phyloP scores from a whole-genome alignment of 2,888 invertebrate species.

The Chromoteleia sp. region DNA sequence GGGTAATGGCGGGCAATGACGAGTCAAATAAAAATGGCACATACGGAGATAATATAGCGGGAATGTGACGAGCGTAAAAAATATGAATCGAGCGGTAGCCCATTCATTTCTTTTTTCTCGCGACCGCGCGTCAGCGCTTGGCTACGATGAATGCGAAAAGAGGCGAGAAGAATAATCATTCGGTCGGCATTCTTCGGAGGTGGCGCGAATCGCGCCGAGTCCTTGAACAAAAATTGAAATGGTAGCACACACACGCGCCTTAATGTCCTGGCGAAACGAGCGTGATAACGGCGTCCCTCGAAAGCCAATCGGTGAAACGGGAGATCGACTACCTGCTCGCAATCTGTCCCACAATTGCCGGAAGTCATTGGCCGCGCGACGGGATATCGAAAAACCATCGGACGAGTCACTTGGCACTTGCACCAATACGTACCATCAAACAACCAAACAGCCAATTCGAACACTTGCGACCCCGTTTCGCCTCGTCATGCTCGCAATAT shows the following conservation, averaged over 20 bases:
- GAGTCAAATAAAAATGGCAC: slow-evolving; percentile 54
- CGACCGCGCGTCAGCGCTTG: not conserved
- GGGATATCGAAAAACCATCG: slow-evolving; percentile 75
- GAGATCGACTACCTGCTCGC: slow-evolving; percentile 37
- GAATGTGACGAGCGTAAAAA: slow-evolving; percentile 50
- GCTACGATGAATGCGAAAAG: slow-evolving; percentile 40
- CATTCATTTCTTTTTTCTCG: slow-evolving; percentile 59
- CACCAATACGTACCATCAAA: slow-evolving; percentile 26
- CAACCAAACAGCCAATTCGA: slow-evolving; percentile 18
- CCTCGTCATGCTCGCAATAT: slow-evolving; percentile 72
- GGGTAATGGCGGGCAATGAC: slow-evolving; percentile 28
- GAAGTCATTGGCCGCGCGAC: slow-evolving; percentile 71
- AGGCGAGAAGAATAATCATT: slow-evolving; percentile 50
- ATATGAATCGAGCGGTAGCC: slow-evolving; percentile 59
- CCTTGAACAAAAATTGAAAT: slow-evolving; percentile 64
- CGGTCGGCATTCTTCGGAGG: slow-evolving; percentile 50
- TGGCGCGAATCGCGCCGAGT: slow-evolving; percentile 56
- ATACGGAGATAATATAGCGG: slow-evolving; percentile 47
- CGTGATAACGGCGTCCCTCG: slow-evolving; percentile 47
- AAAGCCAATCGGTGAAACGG: slow-evolving; percentile 49
- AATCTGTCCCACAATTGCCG: slow-evolving; percentile 72
- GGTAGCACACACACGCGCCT: slow-evolving; percentile 45
- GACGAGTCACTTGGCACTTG: slow-evolving; percentile 67
- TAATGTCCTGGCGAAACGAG: slow-evolving; percentile 19
- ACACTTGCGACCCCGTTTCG: too few relatives aligned